Base-by-base conservation (phyloP, 2,797 vertebrate genomes). In the Anabas testudineus region DNA sequence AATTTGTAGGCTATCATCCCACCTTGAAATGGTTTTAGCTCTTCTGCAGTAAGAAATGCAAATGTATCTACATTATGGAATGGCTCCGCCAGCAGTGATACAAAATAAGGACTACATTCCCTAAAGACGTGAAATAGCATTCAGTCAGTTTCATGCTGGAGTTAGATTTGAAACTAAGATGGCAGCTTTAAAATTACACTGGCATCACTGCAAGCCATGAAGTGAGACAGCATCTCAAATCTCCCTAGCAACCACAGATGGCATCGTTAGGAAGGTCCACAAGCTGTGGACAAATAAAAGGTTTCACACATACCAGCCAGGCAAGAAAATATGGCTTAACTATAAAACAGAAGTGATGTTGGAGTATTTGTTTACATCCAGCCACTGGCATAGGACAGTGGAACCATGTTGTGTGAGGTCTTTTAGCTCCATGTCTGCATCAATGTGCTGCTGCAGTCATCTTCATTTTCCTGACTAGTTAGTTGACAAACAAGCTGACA, bases 211-310 rank as follows among this genome's bases (percentile, higher is more conserved):
- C 55, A 69, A 75, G 75, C 75, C 73, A 78, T 80, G 69, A 80
- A 76, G 59, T 64, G 64, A 81, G 68, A 61, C 56, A 82, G 83
- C 3, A 66, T 55, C 81, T 73, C 66, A 81, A 85, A 78, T 82
- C 78, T 88, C 80, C 74, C 61, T 71, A 71, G 78, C 72, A 85
- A 86, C 83, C 43, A 69, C 80, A 86, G 82, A 85, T 81, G 78
- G 83, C 49, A 21, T 28, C 8, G 65, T 74, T 71, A 81, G 4
- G 47, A 77, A 66, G 53, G 46, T 74, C 70, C 78, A 66, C 64
- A 67, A 71, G 74, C 81, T 55, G 69, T 49, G 45, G 52, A 67
- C 82, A 69, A 71, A 89, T 57, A 83, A 78, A 76, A 36, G 56
- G 46, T 74, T 78, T 65, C 74, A 69, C 56, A 77, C 16, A 3